A percentile compares a stretch with the other conserved stretches of the same genome.
Conservation (phyloP, 2,113 vertebrate genomes). For the Leucosticte australis region DNA sequence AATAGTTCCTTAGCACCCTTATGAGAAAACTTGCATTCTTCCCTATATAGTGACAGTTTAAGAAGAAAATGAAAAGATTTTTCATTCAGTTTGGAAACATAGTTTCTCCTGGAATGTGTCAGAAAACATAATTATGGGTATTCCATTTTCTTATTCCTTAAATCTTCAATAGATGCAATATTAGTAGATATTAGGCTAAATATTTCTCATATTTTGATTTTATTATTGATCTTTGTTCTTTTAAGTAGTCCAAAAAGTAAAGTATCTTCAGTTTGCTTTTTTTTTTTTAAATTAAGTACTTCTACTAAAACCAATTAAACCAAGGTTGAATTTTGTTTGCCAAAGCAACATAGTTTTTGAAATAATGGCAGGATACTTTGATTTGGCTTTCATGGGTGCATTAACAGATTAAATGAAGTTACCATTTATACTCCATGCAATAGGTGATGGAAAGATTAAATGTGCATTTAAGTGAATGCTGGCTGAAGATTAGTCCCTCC, state of each 20-base stretch:
- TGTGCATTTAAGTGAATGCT: not conserved
- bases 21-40: not conserved
- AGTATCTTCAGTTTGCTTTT: not conserved
- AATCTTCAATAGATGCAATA: not conserved
- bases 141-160: not conserved
- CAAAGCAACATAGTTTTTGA: not conserved
- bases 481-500: not conserved
- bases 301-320: not conserved
- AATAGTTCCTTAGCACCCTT: not conserved
- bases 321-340: not conserved
- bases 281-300: not conserved
- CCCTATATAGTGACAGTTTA: not conserved
- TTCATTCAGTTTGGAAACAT: not conserved
- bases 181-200: not conserved
- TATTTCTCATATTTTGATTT: not conserved
- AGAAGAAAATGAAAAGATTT: not conserved
- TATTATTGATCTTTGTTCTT: not conserved
- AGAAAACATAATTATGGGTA: not conserved
- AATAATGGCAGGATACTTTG: not conserved
- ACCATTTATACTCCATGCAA: not conserved
- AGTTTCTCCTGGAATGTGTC: not conserved
- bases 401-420: not conserved
- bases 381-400: not conserved
- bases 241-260: not conserved
- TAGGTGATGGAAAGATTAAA: not conserved